phyloP scores from a whole-genome alignment of 2,888 invertebrate species.

The Drosophila tanythrix region DNA sequence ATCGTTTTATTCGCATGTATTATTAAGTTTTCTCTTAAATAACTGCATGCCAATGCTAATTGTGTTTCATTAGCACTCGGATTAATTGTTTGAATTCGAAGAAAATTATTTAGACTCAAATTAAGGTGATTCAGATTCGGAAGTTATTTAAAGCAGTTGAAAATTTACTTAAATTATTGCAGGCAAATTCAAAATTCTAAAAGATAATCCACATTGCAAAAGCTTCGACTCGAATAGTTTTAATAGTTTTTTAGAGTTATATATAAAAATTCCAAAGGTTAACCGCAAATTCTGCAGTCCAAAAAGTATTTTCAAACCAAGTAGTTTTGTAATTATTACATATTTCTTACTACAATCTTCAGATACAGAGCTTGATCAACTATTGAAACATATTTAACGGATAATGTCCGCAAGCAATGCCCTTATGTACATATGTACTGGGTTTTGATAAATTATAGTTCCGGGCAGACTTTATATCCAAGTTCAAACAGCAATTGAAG shows the following conservation, averaged over 20 bases:
- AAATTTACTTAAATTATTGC: neutral
- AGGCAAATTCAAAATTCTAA: neutral
- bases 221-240: neutral
- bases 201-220: neutral
- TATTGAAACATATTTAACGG: neutral
- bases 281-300: neutral
- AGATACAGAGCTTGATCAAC: neutral
- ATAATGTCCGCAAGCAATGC: neutral
- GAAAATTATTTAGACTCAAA: neutral
- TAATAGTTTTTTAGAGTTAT: neutral
- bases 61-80: slow-evolving; percentile 11
- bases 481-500: slow-evolving; percentile 33
- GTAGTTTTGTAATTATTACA: neutral
- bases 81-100: neutral
- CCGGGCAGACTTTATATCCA: slow-evolving; percentile 10
- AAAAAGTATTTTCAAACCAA: neutral
- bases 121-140: neutral
- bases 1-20: neutral
- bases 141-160: neutral
- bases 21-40: slow-evolving; percentile 27
- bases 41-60: slow-evolving; percentile 44
- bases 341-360: neutral
- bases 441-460: slow-evolving; percentile 1
- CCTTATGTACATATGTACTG: neutral
- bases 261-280: neutral